Base-by-base conservation (phyloP, 1,140 invertebrate species). In the Probaryconus sp. region DNA sequence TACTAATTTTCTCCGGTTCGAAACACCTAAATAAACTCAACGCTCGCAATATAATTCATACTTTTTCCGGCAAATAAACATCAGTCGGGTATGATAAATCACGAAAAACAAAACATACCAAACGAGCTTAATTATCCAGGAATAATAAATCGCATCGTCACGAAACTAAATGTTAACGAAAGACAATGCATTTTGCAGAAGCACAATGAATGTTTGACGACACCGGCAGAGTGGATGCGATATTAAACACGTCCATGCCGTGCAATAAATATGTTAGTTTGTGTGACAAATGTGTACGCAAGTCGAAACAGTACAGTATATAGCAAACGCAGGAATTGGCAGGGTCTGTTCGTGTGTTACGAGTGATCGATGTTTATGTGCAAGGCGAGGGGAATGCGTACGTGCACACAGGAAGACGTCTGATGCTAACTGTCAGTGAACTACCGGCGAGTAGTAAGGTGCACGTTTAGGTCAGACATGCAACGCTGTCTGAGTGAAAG, bases 241-340 rank as follows among this genome's bases (percentile, higher is more conserved):
- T 61, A 69, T 61, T 56, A 61, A 53, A 69, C 51, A 61, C 28
- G 28, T 30, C 28, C 28, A 30, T 9, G 28, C 10, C 28, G 55
- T 40, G 30, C 55, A 47, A 69, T 69, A 61, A 60, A 61, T 61
- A 61, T 60, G 65, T 61, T 69, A 51, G 30, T 55, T 69, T 11
- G 21, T 47, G 55, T 69, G 65, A 69, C 65, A 69, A 61, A 69
- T 69, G 65, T 61, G 40, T 55, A 28, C 16, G 53, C 43, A 51
- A 69, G 53, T 45, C 47, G 21, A 37, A 40, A 40, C 55, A 45
- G 20, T 53, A 61, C n/a, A n/a, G n/a, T n/a, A n/a, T n/a, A n/a
- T n/a, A n/a, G n/a, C n/a, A n/a, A n/a, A n/a, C n/a, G n/a, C n/a
- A n/a, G n/a, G n/a, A n/a, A n/a, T n/a, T n/a, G n/a, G n/a, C n/a